Evolutionary conservation across 1,140 invertebrate genomes (phyloP), one percentile per base, ranked within the genome.

Genomic region (Plectrocnemia conspersa): DNA sequence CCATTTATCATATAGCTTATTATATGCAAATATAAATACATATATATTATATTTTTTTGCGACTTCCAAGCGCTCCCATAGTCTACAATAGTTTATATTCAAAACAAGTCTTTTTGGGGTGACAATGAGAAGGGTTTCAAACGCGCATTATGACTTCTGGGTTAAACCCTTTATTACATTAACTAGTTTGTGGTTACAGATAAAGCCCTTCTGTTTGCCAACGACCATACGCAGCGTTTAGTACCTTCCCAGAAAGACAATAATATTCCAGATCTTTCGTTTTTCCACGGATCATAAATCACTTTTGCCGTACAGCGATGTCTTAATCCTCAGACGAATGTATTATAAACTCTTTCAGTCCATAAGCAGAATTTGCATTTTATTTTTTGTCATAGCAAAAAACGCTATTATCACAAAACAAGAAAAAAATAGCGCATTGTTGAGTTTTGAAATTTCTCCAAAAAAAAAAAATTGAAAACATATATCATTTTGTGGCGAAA

Each of bases 101-200:
- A n/a, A n/a, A n/a, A n/a, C n/a, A n/a, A 19, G 15, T 32, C 38
- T 21, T 33, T 49, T 53, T 24, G 11, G 19, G 13, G 15, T 41
- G 38, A 59, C 57, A 59, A 59, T 46, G 40, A 27, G 4, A 35
- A 44, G 5, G 23, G 23, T 49, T 56, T 46, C 42, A 54, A 56
- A 42, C 52, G 25, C 52, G 48, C 50, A 59, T 59, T 59, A 59
- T 59, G 58, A 59, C 58, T 59, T 59, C 48, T 59, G 58, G 15
- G 36, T 52, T 52, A 55, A 59, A 52, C 47, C 53, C 22, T 48
- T 54, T 54, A 52, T 59, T 46, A 36, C 46, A 27, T 32, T 53
- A 54, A 55, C 58, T 38, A 48, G 48, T 52, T 50, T 59, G 58
- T 35, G 58, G 58, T 59, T 48, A 13, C 27, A 29, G 44, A 41